These are phyloP conservation scores for Sarotherodon lohbergeri DNA, from an alignment of 2,113 vertebrate genomes.

Conservation along the genomic window DNA sequence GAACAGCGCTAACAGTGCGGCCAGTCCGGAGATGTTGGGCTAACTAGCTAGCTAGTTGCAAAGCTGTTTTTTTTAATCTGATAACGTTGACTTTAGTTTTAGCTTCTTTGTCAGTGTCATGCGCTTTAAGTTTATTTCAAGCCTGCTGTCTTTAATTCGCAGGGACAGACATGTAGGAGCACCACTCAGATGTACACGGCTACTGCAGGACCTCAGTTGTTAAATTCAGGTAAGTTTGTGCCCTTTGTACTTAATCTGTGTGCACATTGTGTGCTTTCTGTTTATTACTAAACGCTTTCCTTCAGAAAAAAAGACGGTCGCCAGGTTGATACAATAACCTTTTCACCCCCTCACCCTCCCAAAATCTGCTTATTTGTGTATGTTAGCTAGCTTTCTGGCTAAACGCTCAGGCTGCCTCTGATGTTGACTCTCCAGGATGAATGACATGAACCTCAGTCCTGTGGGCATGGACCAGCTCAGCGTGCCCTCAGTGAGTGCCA, in stretches of 20 bases:
- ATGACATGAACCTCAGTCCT: slow-evolving; percentile 94
- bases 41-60: not conserved
- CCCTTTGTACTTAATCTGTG: not conserved
- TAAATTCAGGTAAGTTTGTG: slow-evolving; percentile 44
- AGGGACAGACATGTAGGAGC: not conserved
- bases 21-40: not conserved
- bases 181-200: not conserved
- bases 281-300: not conserved
- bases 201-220: not conserved
- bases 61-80: not conserved
- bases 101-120: not conserved
- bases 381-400: not conserved
- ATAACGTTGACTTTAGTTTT: not conserved
- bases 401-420: not conserved
- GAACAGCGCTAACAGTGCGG: not conserved
- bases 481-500: slow-evolving; percentile 86
- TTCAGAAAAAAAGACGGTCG: not conserved
- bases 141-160: not conserved
- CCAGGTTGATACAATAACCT: not conserved
- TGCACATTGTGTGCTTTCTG: not conserved
- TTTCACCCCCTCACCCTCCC: not conserved
- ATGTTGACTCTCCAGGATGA: slow-evolving; percentile 79
- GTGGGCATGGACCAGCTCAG: slow-evolving; percentile 98
- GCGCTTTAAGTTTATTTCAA: not conserved
- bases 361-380: not conserved